These are phyloP conservation scores for Thinocorus orbignyianus DNA, from an alignment of 2,113 vertebrate species.

Conservation along the genomic window DNA sequence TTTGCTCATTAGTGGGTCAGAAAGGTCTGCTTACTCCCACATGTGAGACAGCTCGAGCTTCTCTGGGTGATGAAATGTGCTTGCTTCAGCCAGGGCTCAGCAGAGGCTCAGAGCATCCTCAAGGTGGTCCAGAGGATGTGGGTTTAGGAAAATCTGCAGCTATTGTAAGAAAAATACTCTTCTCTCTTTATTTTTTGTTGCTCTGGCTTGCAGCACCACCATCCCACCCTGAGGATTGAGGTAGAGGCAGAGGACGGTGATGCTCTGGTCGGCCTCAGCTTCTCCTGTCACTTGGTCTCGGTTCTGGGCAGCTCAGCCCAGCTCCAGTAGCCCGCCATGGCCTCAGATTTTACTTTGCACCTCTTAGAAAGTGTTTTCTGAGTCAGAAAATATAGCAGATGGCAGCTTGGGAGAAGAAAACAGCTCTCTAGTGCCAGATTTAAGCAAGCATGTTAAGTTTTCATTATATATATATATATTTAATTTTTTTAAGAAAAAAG, in stretches of 20 bases:
- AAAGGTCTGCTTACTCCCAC: not conserved
- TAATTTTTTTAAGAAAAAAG: not conserved
- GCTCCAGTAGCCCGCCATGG: not conserved
- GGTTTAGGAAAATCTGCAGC: not conserved
- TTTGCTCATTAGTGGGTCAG: not conserved
- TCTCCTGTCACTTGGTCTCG: fast-evolving
- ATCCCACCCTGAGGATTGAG: not conserved
- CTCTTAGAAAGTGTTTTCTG: not conserved
- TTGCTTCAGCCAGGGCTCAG: not conserved
- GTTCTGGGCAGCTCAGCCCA: not conserved
- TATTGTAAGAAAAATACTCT: not conserved
- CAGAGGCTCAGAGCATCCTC: not conserved
- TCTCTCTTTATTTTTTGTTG: not conserved
- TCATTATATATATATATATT: not conserved
- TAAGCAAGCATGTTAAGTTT: not conserved
- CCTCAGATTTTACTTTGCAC: not conserved
- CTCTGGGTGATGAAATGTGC: not conserved
- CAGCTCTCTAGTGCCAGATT: not conserved
- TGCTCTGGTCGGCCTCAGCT: not conserved
- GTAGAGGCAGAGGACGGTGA: not conserved
- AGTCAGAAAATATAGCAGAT: not conserved
- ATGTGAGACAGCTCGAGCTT: not conserved
- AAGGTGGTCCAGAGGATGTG: not conserved
- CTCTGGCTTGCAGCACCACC: not conserved
- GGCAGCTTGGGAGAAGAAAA: not conserved